Percentiles rank a stretch among this genome's conserved stretches.
These are phyloP conservation scores for Mythimna vitellina DNA, from an alignment of 2,888 invertebrate genomes.

Conservation along the genomic window DNA sequence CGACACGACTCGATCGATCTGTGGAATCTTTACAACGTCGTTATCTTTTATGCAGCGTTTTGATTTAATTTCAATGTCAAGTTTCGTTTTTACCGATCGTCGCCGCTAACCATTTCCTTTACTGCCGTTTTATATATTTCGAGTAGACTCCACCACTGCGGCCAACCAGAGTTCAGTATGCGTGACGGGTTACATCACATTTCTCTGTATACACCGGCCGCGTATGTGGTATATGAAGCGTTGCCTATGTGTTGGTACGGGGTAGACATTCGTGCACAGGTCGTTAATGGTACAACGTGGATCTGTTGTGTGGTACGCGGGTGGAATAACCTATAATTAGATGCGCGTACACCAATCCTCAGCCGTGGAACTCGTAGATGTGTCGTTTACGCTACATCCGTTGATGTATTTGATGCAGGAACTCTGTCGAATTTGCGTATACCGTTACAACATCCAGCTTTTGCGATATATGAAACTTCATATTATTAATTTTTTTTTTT, in stretches of 20 bases:
- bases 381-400: conserved; percentile 82
- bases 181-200: conserved; percentile 81
- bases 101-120: conserved; percentile 66
- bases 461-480: conserved; percentile 22
- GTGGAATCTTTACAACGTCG: conserved; percentile 76
- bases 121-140: conserved; percentile 65
- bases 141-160: conserved; percentile 58
- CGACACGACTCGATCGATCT: conserved; percentile 75
- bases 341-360: conserved; percentile 87
- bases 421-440: conserved; percentile 65
- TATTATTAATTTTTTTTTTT: conserved; percentile 1
- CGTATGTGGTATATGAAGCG: conserved; percentile 72
- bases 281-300: conserved; percentile 87
- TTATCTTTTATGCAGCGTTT: conserved; percentile 77
- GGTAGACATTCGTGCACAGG: conserved; percentile 84
- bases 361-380: conserved; percentile 81
- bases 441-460: conserved; percentile 22
- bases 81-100: conserved; percentile 69
- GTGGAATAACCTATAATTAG: conserved; percentile 90
- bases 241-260: conserved; percentile 71
- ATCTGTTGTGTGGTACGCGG: conserved; percentile 86
- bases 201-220: conserved; percentile 71
- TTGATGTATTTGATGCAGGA: conserved; percentile 74
- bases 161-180: conserved; percentile 72
- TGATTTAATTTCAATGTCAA: conserved; percentile 78